Evolutionary conservation across 2,797 vertebrate species (phyloP), one percentile per base, ranked within the genome.

Genomic region (Phyllotis vaccarum): DNA sequence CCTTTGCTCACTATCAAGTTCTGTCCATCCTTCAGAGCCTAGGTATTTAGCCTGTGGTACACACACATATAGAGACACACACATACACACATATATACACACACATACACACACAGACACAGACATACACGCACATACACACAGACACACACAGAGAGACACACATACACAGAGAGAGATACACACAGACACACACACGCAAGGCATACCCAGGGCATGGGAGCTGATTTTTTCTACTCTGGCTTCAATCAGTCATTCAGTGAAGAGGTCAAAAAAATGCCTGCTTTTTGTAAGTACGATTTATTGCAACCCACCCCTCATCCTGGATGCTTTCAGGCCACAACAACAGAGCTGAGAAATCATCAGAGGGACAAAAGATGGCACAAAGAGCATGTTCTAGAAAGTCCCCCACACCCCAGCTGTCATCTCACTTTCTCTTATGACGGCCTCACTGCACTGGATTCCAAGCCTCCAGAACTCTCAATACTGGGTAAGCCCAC

Each of bases 341-440:
- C 46, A 64, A 17, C 78, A 46, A 46, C n/a, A 6, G 31, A 43
- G 54, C 7, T 85, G 31, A 34, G 31, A 40, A 70, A 37, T 29
- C 72, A 3, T 56, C 75, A 6, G 27, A 46, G 46, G 46, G 31
- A 6, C 12, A 5, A 22, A 6, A 29, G 7, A 21, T 16, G n/a
- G 60, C 62, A 64, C 79, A 3, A 11, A 8, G 19, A 4, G 29
- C 31, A 34, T 56, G 54, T 79, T 90, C 40, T 29, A 40, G 74
- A 37, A 75, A 49, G 58, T 31, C 21, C 60, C 54, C 81, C 19
- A 1, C 14, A 2, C 40, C 75, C 19, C 14, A 1, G 2, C 37
- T 6, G 5, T 2, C 12, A 13, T 14, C 12, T 52, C 5, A 1
- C 54, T 0, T 0, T 66, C 46, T 93, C 12, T 0, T 0, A 0